phyloP scores from a whole-genome alignment of 2,797 vertebrate genomes.

The Channa striata region DNA sequence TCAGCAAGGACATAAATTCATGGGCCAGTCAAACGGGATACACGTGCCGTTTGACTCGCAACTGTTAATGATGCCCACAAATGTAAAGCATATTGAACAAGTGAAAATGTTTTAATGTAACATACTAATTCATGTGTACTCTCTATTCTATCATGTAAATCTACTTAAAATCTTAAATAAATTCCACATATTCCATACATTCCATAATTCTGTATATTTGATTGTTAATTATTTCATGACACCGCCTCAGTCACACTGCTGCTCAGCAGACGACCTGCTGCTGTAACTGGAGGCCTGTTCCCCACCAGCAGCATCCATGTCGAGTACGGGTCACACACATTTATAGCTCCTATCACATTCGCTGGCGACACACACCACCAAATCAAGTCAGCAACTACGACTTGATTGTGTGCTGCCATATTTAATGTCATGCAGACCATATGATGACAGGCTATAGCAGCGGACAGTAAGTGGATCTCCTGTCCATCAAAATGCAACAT shows the following conservation, averaged over 20 bases:
- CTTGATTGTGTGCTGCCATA: constrained; percentile 36
- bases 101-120: too few relatives aligned
- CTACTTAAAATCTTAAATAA: too few relatives aligned
- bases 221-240: not conserved
- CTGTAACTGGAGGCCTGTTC: constrained; percentile 55
- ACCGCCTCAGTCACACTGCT: not conserved
- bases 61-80: too few relatives aligned
- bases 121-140: too few relatives aligned
- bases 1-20: too few relatives aligned
- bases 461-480: constrained; percentile 47
- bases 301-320: constrained; percentile 47
- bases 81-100: too few relatives aligned
- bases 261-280: constrained; percentile 27
- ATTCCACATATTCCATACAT: too few relatives aligned
- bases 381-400: constrained; percentile 57
- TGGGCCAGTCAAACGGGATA: too few relatives aligned
- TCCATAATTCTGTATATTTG: too few relatives aligned
- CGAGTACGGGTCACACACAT: constrained; percentile 50
- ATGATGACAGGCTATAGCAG: constrained; percentile 58
- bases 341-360: constrained; percentile 73
- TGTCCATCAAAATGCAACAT: constrained; percentile 47
- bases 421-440: constrained; percentile 50
- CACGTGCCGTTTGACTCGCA: too few relatives aligned
- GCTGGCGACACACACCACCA: constrained; percentile 43
- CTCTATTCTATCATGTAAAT: too few relatives aligned